Evolutionary conservation across 2,888 invertebrate genomes (phyloP).

Genomic region (Acanthosepion lycidas): DNA sequence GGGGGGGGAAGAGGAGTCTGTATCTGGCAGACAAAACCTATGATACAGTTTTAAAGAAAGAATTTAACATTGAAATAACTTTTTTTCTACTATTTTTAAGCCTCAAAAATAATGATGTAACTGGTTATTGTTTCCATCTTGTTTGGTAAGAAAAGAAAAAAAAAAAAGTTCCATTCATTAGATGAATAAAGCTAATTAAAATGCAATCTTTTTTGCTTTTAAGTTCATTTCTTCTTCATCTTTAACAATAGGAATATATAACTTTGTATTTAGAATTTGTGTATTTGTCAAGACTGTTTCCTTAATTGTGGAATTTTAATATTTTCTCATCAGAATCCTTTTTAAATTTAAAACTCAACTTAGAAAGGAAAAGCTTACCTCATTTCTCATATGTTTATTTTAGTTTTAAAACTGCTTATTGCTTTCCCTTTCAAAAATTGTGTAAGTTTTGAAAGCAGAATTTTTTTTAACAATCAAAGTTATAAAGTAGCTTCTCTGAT

Average conservation of each 20-base stretch:
- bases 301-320: neutral
- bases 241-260: neutral
- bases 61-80: neutral
- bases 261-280: neutral
- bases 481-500: neutral
- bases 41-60: neutral
- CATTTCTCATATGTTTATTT: neutral
- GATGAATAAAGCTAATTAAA: slow-evolving; percentile 21
- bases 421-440: neutral
- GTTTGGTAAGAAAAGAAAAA: neutral
- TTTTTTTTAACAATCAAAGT: neutral
- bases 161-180: neutral
- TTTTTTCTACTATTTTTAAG: neutral
- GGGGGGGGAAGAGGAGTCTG: neutral
- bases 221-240: neutral
- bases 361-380: neutral
- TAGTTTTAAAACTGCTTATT: neutral
- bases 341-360: neutral
- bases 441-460: neutral
- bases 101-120: too few species aligned
- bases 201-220: neutral
- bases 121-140: neutral
- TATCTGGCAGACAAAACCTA: neutral
- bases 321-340: neutral
- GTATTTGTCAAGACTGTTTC: neutral